phyloP scores from a whole-genome alignment of 2,113 vertebrate species.

The Chloebia gouldiae region DNA sequence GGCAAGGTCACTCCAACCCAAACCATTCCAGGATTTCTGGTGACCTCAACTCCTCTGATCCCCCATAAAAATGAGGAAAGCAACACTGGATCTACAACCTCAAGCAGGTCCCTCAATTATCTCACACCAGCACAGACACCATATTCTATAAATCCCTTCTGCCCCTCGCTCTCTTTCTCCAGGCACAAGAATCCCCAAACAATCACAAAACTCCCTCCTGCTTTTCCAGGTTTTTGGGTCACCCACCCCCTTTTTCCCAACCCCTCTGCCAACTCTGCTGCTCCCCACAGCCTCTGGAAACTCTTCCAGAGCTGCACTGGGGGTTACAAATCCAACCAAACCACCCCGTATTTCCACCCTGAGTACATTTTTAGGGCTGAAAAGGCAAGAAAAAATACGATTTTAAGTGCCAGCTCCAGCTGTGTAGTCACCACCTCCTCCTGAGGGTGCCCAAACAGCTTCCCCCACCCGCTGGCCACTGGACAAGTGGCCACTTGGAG shows the following conservation, averaged over 20 bases:
- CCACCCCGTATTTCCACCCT: fast-evolving
- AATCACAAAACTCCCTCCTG: too few relatives aligned
- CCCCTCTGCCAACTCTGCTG: neutral
- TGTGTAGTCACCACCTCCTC: neutral
- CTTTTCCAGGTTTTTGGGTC: neutral
- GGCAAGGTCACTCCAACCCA: neutral
- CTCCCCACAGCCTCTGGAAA: neutral
- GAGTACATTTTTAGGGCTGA: neutral
- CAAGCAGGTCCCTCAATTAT: neutral
- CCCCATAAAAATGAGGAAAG: neutral
- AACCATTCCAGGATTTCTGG: neutral
- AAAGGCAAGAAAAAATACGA: neutral
- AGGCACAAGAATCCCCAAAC: neutral
- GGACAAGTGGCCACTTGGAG: neutral
- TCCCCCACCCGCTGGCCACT: fast-evolving
- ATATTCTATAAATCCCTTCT: neutral
- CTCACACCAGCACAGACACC: fast-evolving
- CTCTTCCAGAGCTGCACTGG: neutral
- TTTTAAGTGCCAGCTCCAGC: neutral
- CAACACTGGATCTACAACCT: neutral
- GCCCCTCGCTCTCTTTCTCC: neutral
- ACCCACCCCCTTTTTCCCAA: neutral
- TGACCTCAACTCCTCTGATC: neutral
- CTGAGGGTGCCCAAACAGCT: fast-evolving
- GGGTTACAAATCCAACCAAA: neutral